phyloP scores from a whole-genome alignment of 2,888 invertebrate species.

The Nebria salina region DNA sequence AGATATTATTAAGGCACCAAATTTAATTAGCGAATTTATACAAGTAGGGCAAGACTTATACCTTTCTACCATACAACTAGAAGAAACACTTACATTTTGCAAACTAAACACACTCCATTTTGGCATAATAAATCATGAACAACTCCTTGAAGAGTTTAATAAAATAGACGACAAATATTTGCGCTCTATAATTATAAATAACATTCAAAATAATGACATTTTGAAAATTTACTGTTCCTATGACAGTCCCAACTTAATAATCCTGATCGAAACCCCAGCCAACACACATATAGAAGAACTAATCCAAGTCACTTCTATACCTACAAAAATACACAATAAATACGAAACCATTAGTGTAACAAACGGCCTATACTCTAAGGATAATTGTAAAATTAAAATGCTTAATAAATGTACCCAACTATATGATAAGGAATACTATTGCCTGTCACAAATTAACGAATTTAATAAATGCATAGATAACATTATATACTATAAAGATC shows the following conservation, averaged over 20 bases:
- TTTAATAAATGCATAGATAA: constrained; percentile 16
- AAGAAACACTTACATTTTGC: neutral
- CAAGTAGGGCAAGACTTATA: constrained; percentile 17
- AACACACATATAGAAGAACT: neutral
- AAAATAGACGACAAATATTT: no score
- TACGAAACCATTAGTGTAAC: no score
- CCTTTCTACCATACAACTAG: constrained; percentile 17
- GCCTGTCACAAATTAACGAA: neutral
- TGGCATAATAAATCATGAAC: neutral
- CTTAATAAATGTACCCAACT: neutral
- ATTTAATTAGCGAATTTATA: constrained; percentile 9
- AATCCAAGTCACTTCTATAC: neutral
- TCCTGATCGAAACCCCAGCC: constrained; percentile 1
- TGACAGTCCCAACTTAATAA: neutral
- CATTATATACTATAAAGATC: constrained; percentile 11
- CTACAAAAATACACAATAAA: neutral
- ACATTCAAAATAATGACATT: neutral
- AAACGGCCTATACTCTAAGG: no score
- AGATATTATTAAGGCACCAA: constrained; percentile 6
- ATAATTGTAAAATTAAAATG: no score
- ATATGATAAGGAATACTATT: constrained; percentile 20
- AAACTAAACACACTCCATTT: no score
- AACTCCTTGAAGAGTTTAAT: no score
- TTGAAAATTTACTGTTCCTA: neutral
- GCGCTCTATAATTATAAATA: no score